Evolutionary conservation across 1,140 invertebrate genomes (phyloP), one percentile per base, ranked within the genome.

Genomic region (Helicoverpa armigera): DNA sequence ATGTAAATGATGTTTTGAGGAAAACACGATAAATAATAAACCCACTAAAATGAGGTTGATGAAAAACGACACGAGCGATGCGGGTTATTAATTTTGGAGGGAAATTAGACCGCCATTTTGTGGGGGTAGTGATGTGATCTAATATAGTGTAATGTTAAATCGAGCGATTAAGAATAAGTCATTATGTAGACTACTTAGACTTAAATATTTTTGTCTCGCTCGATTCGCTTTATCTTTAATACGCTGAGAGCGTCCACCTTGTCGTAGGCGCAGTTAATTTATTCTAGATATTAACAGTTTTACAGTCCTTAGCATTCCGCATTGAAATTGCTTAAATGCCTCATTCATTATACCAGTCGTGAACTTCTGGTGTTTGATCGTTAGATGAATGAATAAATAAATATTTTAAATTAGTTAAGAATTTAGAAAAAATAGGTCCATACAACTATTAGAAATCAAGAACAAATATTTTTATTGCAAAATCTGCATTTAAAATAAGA

Each of bases 1-100:
- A 86, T 87, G 86, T 89, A 92, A 93, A 93, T 87, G 89, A 90
- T 87, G 88, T 91, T 93, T 93, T 87, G 84, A 87, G 87, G 89
- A 85, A 90, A 87, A 89, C 87, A 76, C 84, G 90, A 91, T 93
- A 91, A 92, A 92, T 93, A 88, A 88, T 88, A 91, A 90, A 85
- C 84, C 79, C 78, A 86, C 86, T 84, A 87, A 85, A 92, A 90
- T 87, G 89, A 88, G 88, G 79, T 84, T 83, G 86, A 91, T 92
- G 91, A 92, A 91, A 92, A 91, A 93, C 90, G 90, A 89, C 81
- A 89, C 81, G 85, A 85, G 86, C 85, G 87, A 89, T 92, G 85
- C 90, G 90, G 90, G 89, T 86, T 87, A 85, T 87, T 87, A 87
- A 89, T 90, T 91, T 91, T 87, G 82, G 86, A 83, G 88, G 86